phyloP scores from a whole-genome alignment of 2,797 vertebrate genomes.

The Varecia variegata region DNA sequence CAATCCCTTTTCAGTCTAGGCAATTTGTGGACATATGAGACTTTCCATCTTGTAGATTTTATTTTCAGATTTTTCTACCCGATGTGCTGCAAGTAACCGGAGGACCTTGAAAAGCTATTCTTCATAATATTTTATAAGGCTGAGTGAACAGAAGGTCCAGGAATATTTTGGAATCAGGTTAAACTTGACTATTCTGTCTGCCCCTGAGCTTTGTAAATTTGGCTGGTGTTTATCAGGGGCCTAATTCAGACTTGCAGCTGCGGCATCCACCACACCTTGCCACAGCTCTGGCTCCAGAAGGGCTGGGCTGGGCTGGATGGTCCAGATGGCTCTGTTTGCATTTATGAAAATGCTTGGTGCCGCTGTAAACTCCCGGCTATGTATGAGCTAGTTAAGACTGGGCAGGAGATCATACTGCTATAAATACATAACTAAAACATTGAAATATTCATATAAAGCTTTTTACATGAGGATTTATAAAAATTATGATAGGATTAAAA shows the following conservation, averaged over 20 bases:
- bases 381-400: constrained; percentile 60
- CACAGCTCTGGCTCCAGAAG: constrained; percentile 55
- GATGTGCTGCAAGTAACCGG: constrained; percentile 56
- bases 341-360: constrained; percentile 59
- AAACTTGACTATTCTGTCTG: constrained; percentile 71
- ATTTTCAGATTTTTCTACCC: constrained; percentile 55
- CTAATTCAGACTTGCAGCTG: constrained; percentile 72
- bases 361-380: constrained; percentile 50
- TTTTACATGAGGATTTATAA: constrained; percentile 37
- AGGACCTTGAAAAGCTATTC: constrained; percentile 48
- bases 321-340: constrained; percentile 62
- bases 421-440: constrained; percentile 54
- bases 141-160: constrained; percentile 50
- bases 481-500: constrained; percentile 41
- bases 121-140: constrained; percentile 70
- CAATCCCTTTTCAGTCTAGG: constrained; percentile 65
- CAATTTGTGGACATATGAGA: constrained; percentile 65
- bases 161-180: constrained; percentile 55
- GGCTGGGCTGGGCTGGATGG: constrained; percentile 37
- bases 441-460: constrained; percentile 31
- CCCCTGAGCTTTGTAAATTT: constrained; percentile 65
- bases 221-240: constrained; percentile 67
- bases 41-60: constrained; percentile 63
- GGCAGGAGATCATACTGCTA: constrained; percentile 50
- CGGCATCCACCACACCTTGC: constrained; percentile 59